These are phyloP conservation scores for Argyra leucocephala DNA, from an alignment of 2,888 invertebrate genomes.

Conservation along the genomic window DNA sequence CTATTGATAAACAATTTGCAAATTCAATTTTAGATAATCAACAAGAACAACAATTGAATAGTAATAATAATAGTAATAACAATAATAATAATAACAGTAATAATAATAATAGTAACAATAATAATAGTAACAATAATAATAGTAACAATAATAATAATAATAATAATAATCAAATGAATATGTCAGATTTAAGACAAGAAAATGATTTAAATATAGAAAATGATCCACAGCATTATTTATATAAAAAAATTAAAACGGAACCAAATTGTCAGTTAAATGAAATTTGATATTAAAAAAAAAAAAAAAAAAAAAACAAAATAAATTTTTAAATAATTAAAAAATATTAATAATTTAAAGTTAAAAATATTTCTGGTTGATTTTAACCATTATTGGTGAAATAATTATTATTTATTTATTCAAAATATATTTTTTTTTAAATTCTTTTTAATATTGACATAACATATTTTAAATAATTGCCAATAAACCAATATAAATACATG, in stretches of 20 bases:
- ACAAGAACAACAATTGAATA: neutral
- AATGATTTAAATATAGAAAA: neutral
- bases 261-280: slow-evolving; percentile 7
- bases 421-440: no score
- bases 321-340: neutral
- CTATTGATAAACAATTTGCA: neutral
- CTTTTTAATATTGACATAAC: no score
- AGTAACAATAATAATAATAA: no score
- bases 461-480: no score
- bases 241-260: slow-evolving; percentile 8
- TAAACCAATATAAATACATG: no score
- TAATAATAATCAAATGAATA: neutral
- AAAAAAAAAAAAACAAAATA: neutral
- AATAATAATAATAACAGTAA: slow-evolving; percentile 1
- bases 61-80: neutral
- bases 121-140: neutral
- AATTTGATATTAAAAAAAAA: slow-evolving; percentile 8
- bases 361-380: no score
- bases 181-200: neutral
- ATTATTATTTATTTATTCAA: no score
- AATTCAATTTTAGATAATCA: neutral
- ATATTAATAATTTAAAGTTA: neutral
- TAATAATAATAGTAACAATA: slow-evolving; percentile 10
- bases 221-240: slow-evolving; percentile 5
- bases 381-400: no score